Percentiles rank a stretch among this genome's conserved stretches.
These are phyloP conservation scores for Sus cebifrons DNA, from an alignment of 2,797 vertebrate genomes.

Conservation along the genomic window DNA sequence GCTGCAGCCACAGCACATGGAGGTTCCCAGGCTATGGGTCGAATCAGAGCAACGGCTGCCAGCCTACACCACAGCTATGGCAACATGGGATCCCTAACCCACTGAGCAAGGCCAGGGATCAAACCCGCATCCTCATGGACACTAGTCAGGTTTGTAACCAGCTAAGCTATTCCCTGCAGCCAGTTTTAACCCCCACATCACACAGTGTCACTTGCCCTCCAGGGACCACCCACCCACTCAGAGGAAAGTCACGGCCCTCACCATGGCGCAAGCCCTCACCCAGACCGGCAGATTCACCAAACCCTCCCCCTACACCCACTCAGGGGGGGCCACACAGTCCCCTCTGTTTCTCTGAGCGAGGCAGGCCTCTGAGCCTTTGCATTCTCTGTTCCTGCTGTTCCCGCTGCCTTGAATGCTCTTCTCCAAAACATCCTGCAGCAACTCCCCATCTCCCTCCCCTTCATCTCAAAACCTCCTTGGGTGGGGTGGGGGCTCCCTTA, in stretches of 20 bases:
- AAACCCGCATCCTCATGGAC: too few relatives aligned
- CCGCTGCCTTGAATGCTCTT: neutral
- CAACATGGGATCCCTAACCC: too few relatives aligned
- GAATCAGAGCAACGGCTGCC: too few relatives aligned
- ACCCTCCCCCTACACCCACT: neutral
- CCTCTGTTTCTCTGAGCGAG: rapidly evolving
- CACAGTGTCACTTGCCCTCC: neutral
- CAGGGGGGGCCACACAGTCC: too few relatives aligned
- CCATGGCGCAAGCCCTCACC: neutral
- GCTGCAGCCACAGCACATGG: too few relatives aligned
- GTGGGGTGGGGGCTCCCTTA: neutral
- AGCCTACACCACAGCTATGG: too few relatives aligned
- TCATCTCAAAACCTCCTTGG: neutral
- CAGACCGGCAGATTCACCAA: rapidly evolving
- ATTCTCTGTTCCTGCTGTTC: neutral
- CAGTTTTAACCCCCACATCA: neutral
- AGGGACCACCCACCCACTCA: neutral
- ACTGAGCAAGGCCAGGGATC: too few relatives aligned
- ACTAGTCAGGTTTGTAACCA: too few relatives aligned
- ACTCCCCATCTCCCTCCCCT: neutral
- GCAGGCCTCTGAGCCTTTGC: neutral
- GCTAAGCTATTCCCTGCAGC: too few relatives aligned
- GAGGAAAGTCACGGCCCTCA: too few relatives aligned
- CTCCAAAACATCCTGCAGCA: too few relatives aligned
- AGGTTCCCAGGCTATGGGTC: too few relatives aligned